Evolutionary conservation across 2,888 invertebrate genomes (phyloP).

Genomic region (Pyrgus malvae): DNA sequence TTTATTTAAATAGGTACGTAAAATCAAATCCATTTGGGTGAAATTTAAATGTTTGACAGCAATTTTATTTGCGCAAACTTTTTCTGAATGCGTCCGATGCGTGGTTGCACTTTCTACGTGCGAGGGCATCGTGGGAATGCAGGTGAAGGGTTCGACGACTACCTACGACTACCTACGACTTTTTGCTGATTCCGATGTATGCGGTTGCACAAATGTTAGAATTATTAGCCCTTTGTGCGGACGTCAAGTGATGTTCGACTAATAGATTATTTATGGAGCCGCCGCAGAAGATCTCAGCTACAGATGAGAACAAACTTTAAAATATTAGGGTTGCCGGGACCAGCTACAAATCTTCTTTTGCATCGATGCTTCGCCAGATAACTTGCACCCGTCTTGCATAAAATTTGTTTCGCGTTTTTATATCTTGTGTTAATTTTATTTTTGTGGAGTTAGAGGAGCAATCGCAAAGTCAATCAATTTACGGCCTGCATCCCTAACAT

Average conservation of each 20-base stretch:
- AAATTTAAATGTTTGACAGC: slow-evolving; percentile 72
- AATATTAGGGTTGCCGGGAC: slow-evolving; percentile 69
- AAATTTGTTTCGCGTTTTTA: slow-evolving; percentile 9
- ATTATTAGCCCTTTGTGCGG: slow-evolving; percentile 65
- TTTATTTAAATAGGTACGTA: slow-evolving; percentile 52
- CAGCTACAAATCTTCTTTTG: slow-evolving; percentile 32
- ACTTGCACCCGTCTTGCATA: slow-evolving; percentile 22
- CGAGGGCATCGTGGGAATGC: slow-evolving; percentile 72
- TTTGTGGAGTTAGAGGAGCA: too few relatives aligned
- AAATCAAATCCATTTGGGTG: slow-evolving; percentile 60
- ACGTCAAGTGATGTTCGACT: slow-evolving; percentile 75
- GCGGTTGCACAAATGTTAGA: slow-evolving; percentile 75
- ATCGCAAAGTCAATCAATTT: too few relatives aligned
- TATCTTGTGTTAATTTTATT: too few relatives aligned
- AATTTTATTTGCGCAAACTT: slow-evolving; percentile 71
- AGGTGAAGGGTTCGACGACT: slow-evolving; percentile 81
- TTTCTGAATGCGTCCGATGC: slow-evolving; percentile 52
- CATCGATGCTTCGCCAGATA: slow-evolving; percentile 29
- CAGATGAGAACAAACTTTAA: slow-evolving; percentile 52
- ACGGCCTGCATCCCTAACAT: too few relatives aligned
- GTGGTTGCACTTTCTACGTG: slow-evolving; percentile 68
- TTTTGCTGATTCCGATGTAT: slow-evolving; percentile 53
- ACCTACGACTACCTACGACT: slow-evolving; percentile 52
- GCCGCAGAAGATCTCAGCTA: slow-evolving; percentile 57
- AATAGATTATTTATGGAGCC: slow-evolving; percentile 79